These are phyloP conservation scores for Benitochromis conjunctus DNA, from an alignment of 2,113 vertebrate genomes.

Conservation along the genomic window DNA sequence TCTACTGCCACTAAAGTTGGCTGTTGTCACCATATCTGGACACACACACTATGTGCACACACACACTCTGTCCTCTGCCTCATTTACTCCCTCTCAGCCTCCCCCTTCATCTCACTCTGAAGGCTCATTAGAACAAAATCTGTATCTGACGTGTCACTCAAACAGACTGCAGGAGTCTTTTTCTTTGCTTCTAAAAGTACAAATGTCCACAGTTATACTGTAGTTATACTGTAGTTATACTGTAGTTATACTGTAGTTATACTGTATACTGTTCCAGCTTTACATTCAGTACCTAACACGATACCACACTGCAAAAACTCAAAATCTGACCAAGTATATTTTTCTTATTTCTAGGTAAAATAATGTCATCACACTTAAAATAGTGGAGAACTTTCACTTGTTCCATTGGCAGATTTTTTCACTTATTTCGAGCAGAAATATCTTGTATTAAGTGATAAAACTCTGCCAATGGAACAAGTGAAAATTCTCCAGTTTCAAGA, in stretches of 20 bases:
- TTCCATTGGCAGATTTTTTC: no score
- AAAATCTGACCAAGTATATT: no score
- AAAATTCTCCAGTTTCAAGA: no score
- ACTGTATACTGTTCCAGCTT: neutral
- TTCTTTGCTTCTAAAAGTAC: neutral
- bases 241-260: neutral
- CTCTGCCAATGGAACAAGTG: no score
- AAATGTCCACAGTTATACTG: neutral
- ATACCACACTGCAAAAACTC: neutral
- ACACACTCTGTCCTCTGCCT: neutral
- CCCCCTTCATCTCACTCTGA: neutral
- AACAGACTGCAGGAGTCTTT: neutral
- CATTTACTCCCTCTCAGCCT: neutral
- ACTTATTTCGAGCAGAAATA: no score
- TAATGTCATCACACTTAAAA: no score
- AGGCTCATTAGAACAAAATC: slow-evolving; percentile 12
- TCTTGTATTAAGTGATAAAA: no score
- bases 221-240: neutral
- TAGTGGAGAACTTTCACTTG: no score
- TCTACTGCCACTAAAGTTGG: neutral
- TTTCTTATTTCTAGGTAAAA: no score
- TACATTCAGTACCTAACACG: neutral
- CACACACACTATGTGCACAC: neutral
- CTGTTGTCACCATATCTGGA: slow-evolving; percentile 27
- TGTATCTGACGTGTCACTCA: neutral